Evolutionary conservation across 2,113 vertebrate species (phyloP).

Genomic region (Himantopus leucocephalus): DNA sequence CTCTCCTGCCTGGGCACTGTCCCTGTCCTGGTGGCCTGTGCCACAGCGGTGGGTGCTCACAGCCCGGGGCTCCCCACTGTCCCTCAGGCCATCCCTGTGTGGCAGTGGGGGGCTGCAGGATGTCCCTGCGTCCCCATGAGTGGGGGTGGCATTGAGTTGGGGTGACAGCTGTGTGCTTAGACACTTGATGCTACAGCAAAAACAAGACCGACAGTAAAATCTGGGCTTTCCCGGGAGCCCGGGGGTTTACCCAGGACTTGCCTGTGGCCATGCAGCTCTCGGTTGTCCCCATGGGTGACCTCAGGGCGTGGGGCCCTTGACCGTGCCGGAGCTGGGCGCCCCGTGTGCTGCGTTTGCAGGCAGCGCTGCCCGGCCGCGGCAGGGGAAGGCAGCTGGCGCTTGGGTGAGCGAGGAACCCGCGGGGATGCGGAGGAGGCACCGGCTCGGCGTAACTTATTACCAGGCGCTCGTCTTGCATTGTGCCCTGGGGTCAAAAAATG

Average conservation of each 20-base stretch:
- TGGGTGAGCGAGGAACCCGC: not conserved
- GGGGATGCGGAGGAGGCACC: not conserved
- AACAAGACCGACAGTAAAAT: not conserved
- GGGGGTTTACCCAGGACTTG: not conserved
- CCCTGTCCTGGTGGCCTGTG: fast-evolving
- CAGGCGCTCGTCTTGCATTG: fast-evolving
- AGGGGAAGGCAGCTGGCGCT: not conserved
- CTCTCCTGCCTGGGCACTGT: not conserved
- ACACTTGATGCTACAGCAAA: not conserved
- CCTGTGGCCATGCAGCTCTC: fast-evolving
- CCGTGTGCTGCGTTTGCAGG: fast-evolving
- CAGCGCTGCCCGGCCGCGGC: not conserved
- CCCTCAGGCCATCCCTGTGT: fast-evolving
- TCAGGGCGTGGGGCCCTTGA: fast-evolving
- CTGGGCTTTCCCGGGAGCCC: not conserved
- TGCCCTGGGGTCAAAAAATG: not conserved
- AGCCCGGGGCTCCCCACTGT: fast-evolving
- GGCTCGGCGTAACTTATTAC: not conserved
- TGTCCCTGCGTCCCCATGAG: fast-evolving
- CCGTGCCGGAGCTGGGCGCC: too few species aligned
- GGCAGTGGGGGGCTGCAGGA: not conserved
- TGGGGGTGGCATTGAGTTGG: fast-evolving
- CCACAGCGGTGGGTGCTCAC: fast-evolving
- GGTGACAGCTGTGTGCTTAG: not conserved
- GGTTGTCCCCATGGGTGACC: not conserved